phyloP scores from a whole-genome alignment of 2,888 invertebrate species.

The Galerucella calmariensis region DNA sequence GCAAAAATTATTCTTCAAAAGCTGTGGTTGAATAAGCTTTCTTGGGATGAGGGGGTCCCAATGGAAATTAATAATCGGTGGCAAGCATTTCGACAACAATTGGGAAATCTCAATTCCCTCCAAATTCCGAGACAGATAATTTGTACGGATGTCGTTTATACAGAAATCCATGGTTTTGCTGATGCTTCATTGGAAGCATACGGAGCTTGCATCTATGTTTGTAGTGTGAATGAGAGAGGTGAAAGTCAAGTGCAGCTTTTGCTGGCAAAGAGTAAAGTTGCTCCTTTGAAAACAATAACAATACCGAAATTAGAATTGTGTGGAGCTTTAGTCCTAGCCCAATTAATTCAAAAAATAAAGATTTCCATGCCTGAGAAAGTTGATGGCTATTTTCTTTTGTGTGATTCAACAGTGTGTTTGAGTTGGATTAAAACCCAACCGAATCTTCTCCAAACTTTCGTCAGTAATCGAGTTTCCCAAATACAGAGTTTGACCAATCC shows the following conservation, averaged over 20 bases:
- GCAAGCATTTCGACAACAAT: background rate
- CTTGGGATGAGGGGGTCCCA: conserved; percentile 20
- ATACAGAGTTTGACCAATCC: background rate
- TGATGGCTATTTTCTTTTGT: background rate
- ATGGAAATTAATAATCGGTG: background rate
- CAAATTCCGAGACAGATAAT: no score
- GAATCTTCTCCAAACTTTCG: conserved; percentile 14
- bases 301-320: conserved; percentile 27
- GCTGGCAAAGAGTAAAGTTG: conserved; percentile 1
- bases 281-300: conserved; percentile 17
- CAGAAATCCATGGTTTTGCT: no score
- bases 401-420: no score
- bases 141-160: no score
- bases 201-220: background rate
- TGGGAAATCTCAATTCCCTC: no score
- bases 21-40: conserved; percentile 17
- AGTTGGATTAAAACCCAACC: no score
- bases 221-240: background rate
- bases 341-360: conserved; percentile 21
- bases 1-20: conserved; percentile 24
- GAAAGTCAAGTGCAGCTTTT: background rate
- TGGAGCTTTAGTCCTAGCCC: conserved; percentile 17
- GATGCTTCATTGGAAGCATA: no score
- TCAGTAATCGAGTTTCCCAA: conserved; percentile 22
- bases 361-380: background rate